These are phyloP conservation scores for Halcyon malimbica DNA, from an alignment of 2,113 vertebrate species.

Conservation along the genomic window DNA sequence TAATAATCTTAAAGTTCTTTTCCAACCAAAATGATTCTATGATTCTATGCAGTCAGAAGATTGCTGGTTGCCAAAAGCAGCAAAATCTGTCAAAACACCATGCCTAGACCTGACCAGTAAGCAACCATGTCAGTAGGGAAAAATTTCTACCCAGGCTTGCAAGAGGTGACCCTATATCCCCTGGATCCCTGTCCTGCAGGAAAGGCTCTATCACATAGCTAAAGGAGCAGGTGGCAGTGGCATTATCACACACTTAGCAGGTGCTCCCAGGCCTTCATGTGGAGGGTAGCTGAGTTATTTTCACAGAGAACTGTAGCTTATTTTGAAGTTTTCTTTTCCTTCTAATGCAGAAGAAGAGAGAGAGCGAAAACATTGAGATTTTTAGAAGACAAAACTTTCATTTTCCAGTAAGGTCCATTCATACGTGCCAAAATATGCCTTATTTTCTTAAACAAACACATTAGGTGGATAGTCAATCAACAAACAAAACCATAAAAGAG, in stretches of 20 bases:
- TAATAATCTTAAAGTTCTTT: too few species aligned
- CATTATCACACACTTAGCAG: neutral
- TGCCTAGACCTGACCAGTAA: neutral
- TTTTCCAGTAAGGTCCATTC: neutral
- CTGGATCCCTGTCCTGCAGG: neutral
- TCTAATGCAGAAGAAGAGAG: neutral
- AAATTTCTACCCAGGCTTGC: neutral
- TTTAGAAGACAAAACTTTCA: neutral
- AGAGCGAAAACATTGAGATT: neutral
- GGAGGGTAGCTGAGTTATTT: neutral
- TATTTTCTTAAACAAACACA: neutral
- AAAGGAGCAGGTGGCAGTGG: neutral
- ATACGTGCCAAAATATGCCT: neutral
- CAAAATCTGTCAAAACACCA: neutral
- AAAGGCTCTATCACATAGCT: neutral
- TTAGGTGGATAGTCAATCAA: neutral
- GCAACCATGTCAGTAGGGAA: neutral
- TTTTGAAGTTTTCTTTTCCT: neutral
- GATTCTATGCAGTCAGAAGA: neutral
- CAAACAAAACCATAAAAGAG: neutral
- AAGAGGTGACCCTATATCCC: neutral
- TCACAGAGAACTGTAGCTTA: neutral
- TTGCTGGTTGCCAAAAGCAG: neutral
- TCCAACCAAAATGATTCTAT: too few species aligned
- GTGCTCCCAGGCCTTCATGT: neutral